These are phyloP conservation scores for Callaeas wilsoni DNA, from an alignment of 2,113 vertebrate genomes.

Conservation along the genomic window DNA sequence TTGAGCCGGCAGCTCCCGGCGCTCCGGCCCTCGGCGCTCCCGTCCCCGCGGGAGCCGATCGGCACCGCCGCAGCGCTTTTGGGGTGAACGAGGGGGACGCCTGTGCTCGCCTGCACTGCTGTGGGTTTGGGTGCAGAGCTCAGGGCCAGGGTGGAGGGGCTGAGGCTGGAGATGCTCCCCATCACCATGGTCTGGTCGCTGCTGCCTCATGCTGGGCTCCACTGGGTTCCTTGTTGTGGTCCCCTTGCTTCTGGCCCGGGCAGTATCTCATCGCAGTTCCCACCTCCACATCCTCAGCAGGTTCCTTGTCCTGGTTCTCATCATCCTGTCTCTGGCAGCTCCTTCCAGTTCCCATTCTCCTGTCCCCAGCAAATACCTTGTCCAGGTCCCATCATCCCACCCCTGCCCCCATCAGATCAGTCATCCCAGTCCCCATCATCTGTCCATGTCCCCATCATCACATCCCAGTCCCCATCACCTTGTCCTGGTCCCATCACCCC, in stretches of 20 bases:
- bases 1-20: neutral
- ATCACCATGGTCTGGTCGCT: rapidly evolving
- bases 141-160: neutral
- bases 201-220: rapidly evolving
- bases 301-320: neutral
- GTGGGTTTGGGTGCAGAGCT: neutral
- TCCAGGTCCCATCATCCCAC: neutral
- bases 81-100: neutral
- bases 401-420: neutral
- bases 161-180: neutral
- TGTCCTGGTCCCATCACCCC: neutral
- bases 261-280: rapidly evolving
- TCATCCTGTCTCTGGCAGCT: neutral
- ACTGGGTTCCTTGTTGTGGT: rapidly evolving
- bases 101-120: rapidly evolving
- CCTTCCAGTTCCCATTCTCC: too few species aligned
- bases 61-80: rapidly evolving
- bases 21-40: conserved; percentile 52
- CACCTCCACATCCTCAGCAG: neutral
- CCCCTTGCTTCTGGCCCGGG: neutral
- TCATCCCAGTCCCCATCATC: too few species aligned
- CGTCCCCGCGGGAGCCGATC: neutral
- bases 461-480: neutral
- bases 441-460: too few species aligned
- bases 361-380: neutral